Evolutionary conservation across 2,113 vertebrate species (phyloP), one percentile per base, ranked within the genome.

Genomic region (Onychostruthus taczanowskii): DNA sequence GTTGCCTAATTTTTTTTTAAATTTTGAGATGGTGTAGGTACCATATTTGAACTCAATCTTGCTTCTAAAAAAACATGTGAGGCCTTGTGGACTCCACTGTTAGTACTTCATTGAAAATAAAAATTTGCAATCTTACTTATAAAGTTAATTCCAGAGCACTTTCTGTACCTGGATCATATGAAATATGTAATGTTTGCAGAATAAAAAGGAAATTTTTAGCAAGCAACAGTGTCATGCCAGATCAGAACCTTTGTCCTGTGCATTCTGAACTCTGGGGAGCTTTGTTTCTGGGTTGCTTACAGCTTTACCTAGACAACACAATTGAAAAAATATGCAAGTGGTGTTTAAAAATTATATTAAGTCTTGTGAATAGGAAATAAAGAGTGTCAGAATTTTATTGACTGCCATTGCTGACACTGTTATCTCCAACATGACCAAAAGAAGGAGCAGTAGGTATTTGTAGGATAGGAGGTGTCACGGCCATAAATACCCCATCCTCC

Each of bases 401-500:
- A 5, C 31, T 80, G 23, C 35, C 49, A 4, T 46, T 89, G 18
- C n/a, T 63, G 27, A 46, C 13, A 4, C 30, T 80, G 19, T 3
- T 74, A 17, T 44, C 27, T 72, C 44, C 16, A 78, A 6, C 17
- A 16, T 68, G 39, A 68, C 56, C 26, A 17, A 6, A 78, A 78
- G 63, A 43, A 78, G 46, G 28, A 90, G 15, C 46, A 64, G 50
- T 5, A 43, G 63, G 13, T 49, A 20, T 55, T 58, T 74, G 55
- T 50, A 47, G 35, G 31, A 23, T 13, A 27, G 37, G 64, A 33
- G 24, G 13, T 62, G 22, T 69, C 30, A 11, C 1, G 2, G 17
- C 13, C 20, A 5, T 28, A 72, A 1, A 11, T 55, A 39, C 17
- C 7, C 19, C 0, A 0, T 80, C 16, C 27, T 83, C 30, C 11